Percentiles rank a stretch among this genome's conserved stretches.
Evolutionary conservation across 1,140 invertebrate species (phyloP).

Genomic region (Spodoptera litura): DNA sequence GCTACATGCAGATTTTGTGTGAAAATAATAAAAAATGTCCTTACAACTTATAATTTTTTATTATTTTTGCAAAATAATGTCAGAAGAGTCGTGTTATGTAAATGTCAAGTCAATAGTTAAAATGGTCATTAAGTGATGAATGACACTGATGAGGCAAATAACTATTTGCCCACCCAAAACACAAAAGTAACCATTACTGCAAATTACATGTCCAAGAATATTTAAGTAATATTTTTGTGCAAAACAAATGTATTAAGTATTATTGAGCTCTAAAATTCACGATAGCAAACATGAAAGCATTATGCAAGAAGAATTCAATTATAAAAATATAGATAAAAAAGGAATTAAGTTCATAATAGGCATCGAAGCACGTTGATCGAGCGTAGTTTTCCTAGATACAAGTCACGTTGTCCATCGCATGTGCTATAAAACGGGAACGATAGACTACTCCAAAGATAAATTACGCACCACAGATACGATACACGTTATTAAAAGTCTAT

Average conservation of each 20-base stretch:
- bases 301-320: too few relatives aligned
- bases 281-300: background rate
- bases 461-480: conserved; percentile 14
- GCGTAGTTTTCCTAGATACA: conserved; percentile 30
- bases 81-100: background rate
- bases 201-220: background rate
- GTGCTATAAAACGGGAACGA: conserved; percentile 37
- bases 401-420: conserved; percentile 48
- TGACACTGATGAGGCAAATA: background rate
- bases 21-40: too few relatives aligned
- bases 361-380: conserved; percentile 6
- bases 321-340: conserved; percentile 14
- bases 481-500: conserved; percentile 10
- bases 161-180: background rate
- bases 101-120: too few relatives aligned
- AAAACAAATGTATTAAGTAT: background rate
- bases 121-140: background rate
- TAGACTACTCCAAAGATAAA: conserved; percentile 44
- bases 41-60: too few relatives aligned
- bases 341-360: background rate
- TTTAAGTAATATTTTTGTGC: background rate
- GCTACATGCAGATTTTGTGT: too few relatives aligned
- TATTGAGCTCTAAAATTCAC: background rate
- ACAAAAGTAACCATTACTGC: background rate
- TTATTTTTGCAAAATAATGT: background rate